Evolutionary conservation across 64 coral and sea anemone genomes (phyloP).

Genomic region (Porites australiensis): DNA sequence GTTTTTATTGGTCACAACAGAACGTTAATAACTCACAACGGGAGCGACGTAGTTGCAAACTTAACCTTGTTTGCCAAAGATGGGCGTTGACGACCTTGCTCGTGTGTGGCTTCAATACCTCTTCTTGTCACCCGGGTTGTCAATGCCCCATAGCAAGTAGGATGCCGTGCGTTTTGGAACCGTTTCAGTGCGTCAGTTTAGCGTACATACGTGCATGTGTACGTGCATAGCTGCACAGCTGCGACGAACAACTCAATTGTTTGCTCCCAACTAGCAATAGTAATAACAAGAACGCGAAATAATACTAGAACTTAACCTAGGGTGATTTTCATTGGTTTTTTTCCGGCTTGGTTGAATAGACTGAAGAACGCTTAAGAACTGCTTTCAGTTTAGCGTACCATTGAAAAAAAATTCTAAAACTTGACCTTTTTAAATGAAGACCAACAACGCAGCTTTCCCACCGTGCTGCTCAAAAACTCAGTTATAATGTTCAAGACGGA

Average conservation of each 20-base stretch:
- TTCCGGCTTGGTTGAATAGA: neutral
- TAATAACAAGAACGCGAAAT: neutral
- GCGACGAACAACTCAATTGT: neutral
- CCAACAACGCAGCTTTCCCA: no score
- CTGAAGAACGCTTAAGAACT: neutral
- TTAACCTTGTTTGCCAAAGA: neutral
- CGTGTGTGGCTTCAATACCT: neutral
- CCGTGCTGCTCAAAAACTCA: no score
- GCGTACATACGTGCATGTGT: neutral
- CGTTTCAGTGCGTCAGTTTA: neutral
- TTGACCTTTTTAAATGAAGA: no score
- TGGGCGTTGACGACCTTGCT: neutral
- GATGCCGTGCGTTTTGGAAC: neutral
- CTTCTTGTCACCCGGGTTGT: neutral
- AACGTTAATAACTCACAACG: neutral
- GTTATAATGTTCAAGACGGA: no score
- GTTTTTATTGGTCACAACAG: neutral
- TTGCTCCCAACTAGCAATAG: no score
- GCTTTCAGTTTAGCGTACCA: neutral
- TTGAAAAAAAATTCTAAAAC: no score
- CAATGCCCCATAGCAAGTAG: neutral
- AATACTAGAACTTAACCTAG: neutral
- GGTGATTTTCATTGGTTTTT: no score
- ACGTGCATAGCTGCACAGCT: neutral
- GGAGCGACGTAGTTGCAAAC: neutral